These are phyloP conservation scores for Aleiodes testaceus DNA, from an alignment of 2,888 invertebrate species.

Conservation along the genomic window DNA sequence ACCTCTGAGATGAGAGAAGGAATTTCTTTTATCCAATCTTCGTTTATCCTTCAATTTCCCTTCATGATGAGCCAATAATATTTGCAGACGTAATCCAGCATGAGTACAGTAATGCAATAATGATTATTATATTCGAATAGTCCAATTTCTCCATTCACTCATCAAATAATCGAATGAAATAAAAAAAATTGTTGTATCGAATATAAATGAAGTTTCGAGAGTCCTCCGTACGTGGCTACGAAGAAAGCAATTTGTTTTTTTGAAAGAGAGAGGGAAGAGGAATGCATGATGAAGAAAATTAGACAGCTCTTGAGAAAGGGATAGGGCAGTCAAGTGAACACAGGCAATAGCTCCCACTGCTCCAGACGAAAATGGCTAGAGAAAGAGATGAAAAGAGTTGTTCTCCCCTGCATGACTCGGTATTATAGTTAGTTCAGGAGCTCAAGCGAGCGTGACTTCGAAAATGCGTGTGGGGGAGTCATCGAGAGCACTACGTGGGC, in stretches of 20 bases:
- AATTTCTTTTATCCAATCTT: not conserved
- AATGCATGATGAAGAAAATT: slow-evolving; percentile 46
- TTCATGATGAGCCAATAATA: not conserved
- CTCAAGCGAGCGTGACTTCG: slow-evolving; percentile 55
- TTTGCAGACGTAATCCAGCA: slow-evolving; percentile 15
- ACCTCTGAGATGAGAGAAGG: not conserved
- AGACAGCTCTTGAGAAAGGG: slow-evolving; percentile 45
- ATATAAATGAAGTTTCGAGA: slow-evolving; percentile 28
- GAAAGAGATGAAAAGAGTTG: not conserved
- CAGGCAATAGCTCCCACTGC: not conserved
- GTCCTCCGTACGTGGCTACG: slow-evolving; percentile 24
- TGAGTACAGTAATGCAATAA: slow-evolving; percentile 10
- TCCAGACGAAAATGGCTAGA: slow-evolving; percentile 44
- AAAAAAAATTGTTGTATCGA: slow-evolving; percentile 5
- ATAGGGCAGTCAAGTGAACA: slow-evolving; percentile 37
- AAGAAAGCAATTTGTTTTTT: slow-evolving; percentile 37
- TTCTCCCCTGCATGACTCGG: slow-evolving; percentile 53
- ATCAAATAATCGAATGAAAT: slow-evolving; percentile 8
- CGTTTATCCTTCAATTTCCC: slow-evolving; percentile 13
- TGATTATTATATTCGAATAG: slow-evolving; percentile 14
- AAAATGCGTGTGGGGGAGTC: slow-evolving; percentile 58
- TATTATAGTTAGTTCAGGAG: slow-evolving; percentile 30
- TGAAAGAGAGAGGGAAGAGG: not conserved
- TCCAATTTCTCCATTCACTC: slow-evolving; percentile 17
- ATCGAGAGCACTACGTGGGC: slow-evolving; percentile 60